These are phyloP conservation scores for Dexiosoma caninum DNA, from an alignment of 2,888 invertebrate genomes.

Conservation along the genomic window DNA sequence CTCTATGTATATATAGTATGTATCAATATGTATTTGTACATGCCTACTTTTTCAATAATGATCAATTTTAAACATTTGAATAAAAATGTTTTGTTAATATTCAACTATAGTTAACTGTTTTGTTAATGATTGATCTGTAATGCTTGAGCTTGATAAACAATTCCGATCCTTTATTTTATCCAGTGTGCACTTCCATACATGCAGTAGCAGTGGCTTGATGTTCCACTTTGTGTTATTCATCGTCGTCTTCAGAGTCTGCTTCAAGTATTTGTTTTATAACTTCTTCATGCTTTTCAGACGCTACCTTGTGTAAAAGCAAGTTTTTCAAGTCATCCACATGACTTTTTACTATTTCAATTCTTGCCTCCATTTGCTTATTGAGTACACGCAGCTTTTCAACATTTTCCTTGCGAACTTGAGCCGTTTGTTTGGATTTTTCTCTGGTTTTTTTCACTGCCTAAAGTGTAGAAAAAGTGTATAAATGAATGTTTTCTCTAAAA, in stretches of 20 bases:
- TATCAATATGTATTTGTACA: too few species aligned
- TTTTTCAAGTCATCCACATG: conserved; percentile 70
- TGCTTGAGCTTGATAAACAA: too few species aligned
- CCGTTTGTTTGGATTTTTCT: conserved; percentile 74
- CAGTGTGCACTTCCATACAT: too few species aligned
- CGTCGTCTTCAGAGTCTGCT: conserved; percentile 67
- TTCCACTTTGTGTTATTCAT: conserved; percentile 20
- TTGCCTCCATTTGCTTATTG: conserved; percentile 69
- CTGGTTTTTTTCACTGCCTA: conserved; percentile 76
- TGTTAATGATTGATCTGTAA: too few species aligned
- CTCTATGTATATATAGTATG: too few species aligned
- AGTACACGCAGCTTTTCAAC: conserved; percentile 71
- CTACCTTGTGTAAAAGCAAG: conserved; percentile 70
- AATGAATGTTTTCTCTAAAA: not conserved
- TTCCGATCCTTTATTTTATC: too few species aligned
- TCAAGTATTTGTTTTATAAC: conserved; percentile 71
- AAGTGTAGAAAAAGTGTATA: not conserved
- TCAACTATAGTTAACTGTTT: too few species aligned
- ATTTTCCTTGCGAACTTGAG: conserved; percentile 73
- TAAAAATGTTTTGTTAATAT: too few species aligned
- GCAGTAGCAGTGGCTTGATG: too few species aligned
- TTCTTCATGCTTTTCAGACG: conserved; percentile 67
- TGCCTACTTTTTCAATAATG: too few species aligned
- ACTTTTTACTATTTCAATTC: conserved; percentile 70
- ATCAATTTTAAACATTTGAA: too few species aligned